Conservation (phyloP, 92 coral and sea anemone species). For the Hydrozoanthus gracilis region DNA sequence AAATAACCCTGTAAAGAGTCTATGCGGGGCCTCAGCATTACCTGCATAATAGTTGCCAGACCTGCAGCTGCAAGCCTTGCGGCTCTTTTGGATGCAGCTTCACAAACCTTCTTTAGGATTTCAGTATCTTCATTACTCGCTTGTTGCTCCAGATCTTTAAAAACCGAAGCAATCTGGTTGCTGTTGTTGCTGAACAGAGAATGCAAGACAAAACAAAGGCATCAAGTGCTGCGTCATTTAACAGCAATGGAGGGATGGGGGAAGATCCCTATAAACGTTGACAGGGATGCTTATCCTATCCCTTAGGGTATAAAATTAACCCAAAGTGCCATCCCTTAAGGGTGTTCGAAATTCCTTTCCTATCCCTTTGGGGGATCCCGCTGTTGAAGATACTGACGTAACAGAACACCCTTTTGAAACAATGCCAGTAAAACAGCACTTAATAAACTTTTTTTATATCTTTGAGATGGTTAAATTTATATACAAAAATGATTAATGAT, state of each 20-base stretch:
- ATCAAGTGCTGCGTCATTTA: neutral
- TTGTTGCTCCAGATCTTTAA: constrained; percentile 69
- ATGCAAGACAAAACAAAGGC: neutral
- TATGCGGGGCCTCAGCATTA: neutral
- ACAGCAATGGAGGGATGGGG: no score
- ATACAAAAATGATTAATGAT: neutral
- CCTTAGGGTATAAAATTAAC: neutral
- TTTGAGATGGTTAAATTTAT: neutral
- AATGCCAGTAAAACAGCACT: no score
- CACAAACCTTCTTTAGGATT: constrained; percentile 75
- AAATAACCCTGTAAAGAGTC: neutral
- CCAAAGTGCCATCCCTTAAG: neutral
- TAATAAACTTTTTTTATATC: neutral
- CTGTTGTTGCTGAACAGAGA: constrained; percentile 65
- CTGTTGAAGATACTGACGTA: no score
- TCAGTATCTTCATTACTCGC: constrained; percentile 72
- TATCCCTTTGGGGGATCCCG: no score
- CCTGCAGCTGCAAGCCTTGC: constrained; percentile 97
- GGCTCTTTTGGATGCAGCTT: constrained; percentile 87
- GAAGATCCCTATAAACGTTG: neutral
- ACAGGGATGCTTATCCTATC: neutral
- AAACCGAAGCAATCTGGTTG: constrained; percentile 57
- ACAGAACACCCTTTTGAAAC: no score
- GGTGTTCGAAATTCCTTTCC: neutral
- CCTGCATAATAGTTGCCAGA: constrained; percentile 85